Evolutionary conservation across 2,888 invertebrate genomes (phyloP).

Genomic region (Xestia c-nigrum): DNA sequence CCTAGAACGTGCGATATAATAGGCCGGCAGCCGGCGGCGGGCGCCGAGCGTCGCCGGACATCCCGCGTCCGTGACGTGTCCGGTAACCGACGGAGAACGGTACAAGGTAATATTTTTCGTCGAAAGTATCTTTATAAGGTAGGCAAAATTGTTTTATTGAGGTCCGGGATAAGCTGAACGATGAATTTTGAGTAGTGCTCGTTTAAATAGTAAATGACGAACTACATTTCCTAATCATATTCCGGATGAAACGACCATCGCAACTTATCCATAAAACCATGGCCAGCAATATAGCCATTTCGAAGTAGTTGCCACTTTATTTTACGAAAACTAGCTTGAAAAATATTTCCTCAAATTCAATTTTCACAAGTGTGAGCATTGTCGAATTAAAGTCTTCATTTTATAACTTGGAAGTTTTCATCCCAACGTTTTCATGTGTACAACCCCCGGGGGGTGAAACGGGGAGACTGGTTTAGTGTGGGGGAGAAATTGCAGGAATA

Average conservation of each 20-base stretch:
- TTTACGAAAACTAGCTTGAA: constrained; percentile 10
- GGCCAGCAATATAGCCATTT: background rate
- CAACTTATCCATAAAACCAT: background rate
- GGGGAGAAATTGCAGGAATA: constrained; percentile 15
- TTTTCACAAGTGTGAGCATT: constrained; percentile 37
- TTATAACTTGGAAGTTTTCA: constrained; percentile 32
- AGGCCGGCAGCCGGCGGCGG: constrained; percentile 14
- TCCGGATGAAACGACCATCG: constrained; percentile 21
- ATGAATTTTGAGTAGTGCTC: constrained; percentile 46
- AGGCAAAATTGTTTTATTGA: constrained; percentile 53
- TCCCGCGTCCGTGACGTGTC: constrained; percentile 50
- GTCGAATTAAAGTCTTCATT: constrained; percentile 39
- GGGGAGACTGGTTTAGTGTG: background rate
- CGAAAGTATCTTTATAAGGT: constrained; percentile 39
- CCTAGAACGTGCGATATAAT: constrained; percentile 46
- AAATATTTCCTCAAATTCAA: constrained; percentile 24
- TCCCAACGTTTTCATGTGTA: constrained; percentile 7
- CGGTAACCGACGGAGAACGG: constrained; percentile 22
- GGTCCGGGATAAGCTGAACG: constrained; percentile 34
- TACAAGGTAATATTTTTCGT: constrained; percentile 24
- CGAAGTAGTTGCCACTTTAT: constrained; percentile 21
- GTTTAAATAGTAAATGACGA: constrained; percentile 18
- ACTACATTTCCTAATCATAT: constrained; percentile 26
- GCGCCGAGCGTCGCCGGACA: constrained; percentile 46
- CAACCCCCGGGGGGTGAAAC: background rate